Evolutionary conservation across 1,140 invertebrate genomes (phyloP), one percentile per base, ranked within the genome.

Genomic region (Patella vulgata): DNA sequence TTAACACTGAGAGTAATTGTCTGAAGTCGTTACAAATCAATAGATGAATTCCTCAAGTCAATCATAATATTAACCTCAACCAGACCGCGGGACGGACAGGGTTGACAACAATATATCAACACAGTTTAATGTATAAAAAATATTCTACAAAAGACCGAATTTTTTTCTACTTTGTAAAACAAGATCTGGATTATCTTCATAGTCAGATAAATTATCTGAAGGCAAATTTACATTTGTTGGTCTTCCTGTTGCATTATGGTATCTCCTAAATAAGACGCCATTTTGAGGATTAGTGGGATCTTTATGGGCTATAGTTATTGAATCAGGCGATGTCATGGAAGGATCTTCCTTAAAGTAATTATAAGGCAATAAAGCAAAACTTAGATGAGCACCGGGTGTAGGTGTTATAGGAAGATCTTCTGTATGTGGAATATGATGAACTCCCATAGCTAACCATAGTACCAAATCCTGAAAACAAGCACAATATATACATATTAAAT

Each of bases 261-360:
- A 54, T 54, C 30, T 39, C 9, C 36, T 14, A 25, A 39, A 30
- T 2, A 36, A 17, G 25, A 54, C 31, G 9, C 52, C 52, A 9
- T 36, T 36, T n/a, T n/a, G 9, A 11, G 33, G 30, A 5, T 33
- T 36, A 23, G 21, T 19, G 6, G 9, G n/a, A n/a, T 54, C 33
- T 23, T 54, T 54, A 23, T 33, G 39, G 14, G 31, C 33, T 30
- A 54, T 21, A 19, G 30, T 62, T 12, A 73, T 63, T 31, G 73
- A 60, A 54, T 74, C 64, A 25, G 52, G 48, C 14, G 73, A 74
- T 3, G 44, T 42, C 43, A 67, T 52, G 0, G 69, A 67, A 17
- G 76, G 73, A 52, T 72, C 71, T 54, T 70, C 67, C 8, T 56
- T 47, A 42, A 77, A 77, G 66, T 73, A 77, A 61, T 78, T 78